Evolutionary conservation across 2,797 vertebrate genomes (phyloP), one percentile per base, ranked within the genome.

Genomic region (Myotis findleyi): DNA sequence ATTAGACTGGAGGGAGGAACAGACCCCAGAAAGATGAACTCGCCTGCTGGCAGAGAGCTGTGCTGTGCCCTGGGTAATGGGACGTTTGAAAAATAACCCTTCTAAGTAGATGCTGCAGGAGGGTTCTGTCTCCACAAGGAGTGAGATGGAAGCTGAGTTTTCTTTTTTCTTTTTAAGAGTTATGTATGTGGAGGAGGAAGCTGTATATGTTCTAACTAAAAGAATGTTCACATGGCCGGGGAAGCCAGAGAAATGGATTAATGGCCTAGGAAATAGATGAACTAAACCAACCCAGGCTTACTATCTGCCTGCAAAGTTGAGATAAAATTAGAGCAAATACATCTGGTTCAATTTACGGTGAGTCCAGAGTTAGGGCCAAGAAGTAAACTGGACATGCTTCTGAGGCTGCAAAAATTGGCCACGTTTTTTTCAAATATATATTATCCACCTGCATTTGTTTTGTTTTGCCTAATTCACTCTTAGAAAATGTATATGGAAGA

Each of bases 231-330:
- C 66, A 20, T 0, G 5, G 71, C 81, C 0, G 5, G 88, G 94
- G 72, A 84, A 62, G 85, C 51, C 33, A 94, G 87, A 87, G 75
- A 66, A 36, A 53, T 94, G 95, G 91, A 94, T 91, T 90, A 84
- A 93, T 86, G 96, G 90, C 64, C 75, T 90, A 92, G 94, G 95
- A 95, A 94, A 94, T 7, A 94, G 91, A 89, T 84, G 83, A 94
- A 93, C 73, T 21, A 91, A 96, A 85, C 66, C 93, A 93, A 79
- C 62, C 85, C 66, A 88, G 85, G 82, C 88, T 92, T 79, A 75
- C 73, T 89, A 71, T 93, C 95, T 97, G 90, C 92, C 95, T 97
- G 95, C 87, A 68, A 66, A 92, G 82, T 64, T 83, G 92, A 94
- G 96, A 97, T 95, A 93, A 97, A 94, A 87, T 95, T 88, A 89